Evolutionary conservation across 2,797 vertebrate species (phyloP).

Genomic region (Helarctos malayanus): DNA sequence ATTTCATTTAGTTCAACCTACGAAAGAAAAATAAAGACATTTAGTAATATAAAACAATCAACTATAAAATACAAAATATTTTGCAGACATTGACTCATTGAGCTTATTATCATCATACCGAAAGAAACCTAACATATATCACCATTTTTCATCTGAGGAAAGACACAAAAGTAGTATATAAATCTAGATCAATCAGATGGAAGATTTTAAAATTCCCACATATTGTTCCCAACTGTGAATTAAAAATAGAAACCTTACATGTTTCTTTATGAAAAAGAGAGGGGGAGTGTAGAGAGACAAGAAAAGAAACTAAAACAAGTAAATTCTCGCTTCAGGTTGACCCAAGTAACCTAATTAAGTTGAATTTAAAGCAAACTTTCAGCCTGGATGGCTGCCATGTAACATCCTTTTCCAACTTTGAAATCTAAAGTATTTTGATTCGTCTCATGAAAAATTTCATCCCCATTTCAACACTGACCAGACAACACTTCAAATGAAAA

Average conservation of each 20-base stretch:
- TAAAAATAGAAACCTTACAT: slow-evolving; percentile 46
- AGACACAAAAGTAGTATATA: background rate
- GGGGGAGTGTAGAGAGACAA: background rate
- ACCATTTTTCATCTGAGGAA: slow-evolving; percentile 54
- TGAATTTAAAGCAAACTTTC: background rate
- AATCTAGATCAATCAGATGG: background rate
- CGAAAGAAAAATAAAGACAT: slow-evolving; percentile 64
- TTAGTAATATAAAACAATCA: background rate
- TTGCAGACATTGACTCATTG: slow-evolving; percentile 15
- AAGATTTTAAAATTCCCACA: slow-evolving; percentile 55
- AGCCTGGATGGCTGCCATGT: background rate
- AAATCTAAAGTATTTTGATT: slow-evolving; percentile 32
- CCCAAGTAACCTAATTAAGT: slow-evolving; percentile 28
- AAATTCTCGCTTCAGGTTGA: slow-evolving; percentile 8
- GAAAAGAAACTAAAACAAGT: slow-evolving; percentile 13
- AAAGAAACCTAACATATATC: slow-evolving; percentile 35
- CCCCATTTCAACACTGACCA: slow-evolving; percentile 45
- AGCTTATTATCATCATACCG: background rate
- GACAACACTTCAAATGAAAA: slow-evolving; percentile 59
- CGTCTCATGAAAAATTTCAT: slow-evolving; percentile 50
- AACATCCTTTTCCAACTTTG: slow-evolving; percentile 25
- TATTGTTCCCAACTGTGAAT: background rate
- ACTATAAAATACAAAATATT: background rate
- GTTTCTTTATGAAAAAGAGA: slow-evolving; percentile 34
- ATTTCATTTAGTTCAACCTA: slow-evolving; percentile 99